Base-by-base conservation (phyloP, 1,140 invertebrate species). In the Protaetia brevitarsis region DNA sequence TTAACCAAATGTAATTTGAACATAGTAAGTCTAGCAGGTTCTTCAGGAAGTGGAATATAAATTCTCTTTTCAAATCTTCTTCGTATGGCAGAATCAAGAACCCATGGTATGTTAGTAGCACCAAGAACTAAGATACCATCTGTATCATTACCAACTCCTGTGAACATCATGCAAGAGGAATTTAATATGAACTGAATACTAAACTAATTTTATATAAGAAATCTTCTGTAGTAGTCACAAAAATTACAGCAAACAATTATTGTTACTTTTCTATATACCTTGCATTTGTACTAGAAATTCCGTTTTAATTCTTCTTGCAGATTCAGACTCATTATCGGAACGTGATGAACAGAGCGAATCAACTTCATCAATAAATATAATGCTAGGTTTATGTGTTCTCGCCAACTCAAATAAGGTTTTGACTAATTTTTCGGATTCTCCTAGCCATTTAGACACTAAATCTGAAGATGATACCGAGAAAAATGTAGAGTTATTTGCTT, bases 201-300 rank as follows among this genome's bases (percentile, higher is more conserved):
- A n/a, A n/a, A n/a, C 74, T 13, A 13, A 11, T 41, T 41, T 41
- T 3, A 41, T 45, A 19, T 45, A n/a, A n/a, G n/a, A n/a, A n/a
- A n/a, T n/a, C n/a, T n/a, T n/a, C n/a, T n/a, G n/a, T n/a, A n/a
- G n/a, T n/a, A n/a, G n/a, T n/a, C n/a, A n/a, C n/a, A n/a, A n/a
- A n/a, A n/a, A n/a, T n/a, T n/a, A n/a, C n/a, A n/a, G n/a, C n/a
- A n/a, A n/a, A n/a, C n/a, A n/a, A n/a, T n/a, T n/a, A n/a, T n/a
- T n/a, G n/a, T n/a, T n/a, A n/a, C n/a, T n/a, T n/a, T n/a, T n/a
- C n/a, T 27, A 59, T 13, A 61, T 68, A 87, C 88, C 95, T 87
- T 99, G 97, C 96, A 99, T 99, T 83, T 99, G 97, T 29, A 99
- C 95, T 13, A 99, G 87, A 80, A 99, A 99, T 81, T 99, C 98